Percentiles rank a stretch among this genome's conserved stretches.
These are phyloP conservation scores for Tachuris rubrigastra DNA, from an alignment of 2,113 vertebrate species.

Conservation along the genomic window DNA sequence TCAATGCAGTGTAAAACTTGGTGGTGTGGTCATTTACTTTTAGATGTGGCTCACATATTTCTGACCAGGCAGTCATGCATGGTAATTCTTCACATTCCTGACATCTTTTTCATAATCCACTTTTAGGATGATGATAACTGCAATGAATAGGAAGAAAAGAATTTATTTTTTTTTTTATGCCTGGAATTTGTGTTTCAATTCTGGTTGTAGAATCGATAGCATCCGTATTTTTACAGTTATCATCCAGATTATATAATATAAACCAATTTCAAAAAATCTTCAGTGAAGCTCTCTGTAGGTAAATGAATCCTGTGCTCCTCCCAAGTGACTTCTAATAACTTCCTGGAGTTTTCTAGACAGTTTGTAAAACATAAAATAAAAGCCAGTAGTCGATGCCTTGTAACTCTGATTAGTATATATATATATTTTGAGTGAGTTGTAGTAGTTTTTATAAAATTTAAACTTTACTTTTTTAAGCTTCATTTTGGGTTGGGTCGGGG, in stretches of 20 bases:
- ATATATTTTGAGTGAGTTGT: background rate
- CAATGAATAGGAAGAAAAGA: background rate
- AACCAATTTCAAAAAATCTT: background rate
- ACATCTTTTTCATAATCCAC: constrained; percentile 60
- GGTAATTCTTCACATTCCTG: constrained; percentile 58
- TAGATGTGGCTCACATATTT: constrained; percentile 38
- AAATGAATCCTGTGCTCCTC: background rate
- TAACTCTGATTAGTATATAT: background rate
- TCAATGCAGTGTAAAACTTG: background rate
- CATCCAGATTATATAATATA: background rate
- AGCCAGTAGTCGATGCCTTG: background rate
- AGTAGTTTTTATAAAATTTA: background rate
- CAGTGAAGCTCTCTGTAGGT: background rate
- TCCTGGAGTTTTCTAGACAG: background rate
- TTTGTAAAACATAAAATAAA: background rate
- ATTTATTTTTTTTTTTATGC: background rate
- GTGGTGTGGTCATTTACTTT: background rate
- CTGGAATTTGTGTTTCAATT: background rate
- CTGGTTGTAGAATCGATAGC: background rate
- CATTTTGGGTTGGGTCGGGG: background rate
- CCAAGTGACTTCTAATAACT: background rate
- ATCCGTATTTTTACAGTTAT: background rate
- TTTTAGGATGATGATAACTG: background rate
- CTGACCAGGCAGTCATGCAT: constrained; percentile 45
- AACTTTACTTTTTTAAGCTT: background rate